Percentiles rank a stretch among this genome's conserved stretches.
phyloP scores from a whole-genome alignment of 2,888 invertebrate genomes.

The Empis stercorea region DNA sequence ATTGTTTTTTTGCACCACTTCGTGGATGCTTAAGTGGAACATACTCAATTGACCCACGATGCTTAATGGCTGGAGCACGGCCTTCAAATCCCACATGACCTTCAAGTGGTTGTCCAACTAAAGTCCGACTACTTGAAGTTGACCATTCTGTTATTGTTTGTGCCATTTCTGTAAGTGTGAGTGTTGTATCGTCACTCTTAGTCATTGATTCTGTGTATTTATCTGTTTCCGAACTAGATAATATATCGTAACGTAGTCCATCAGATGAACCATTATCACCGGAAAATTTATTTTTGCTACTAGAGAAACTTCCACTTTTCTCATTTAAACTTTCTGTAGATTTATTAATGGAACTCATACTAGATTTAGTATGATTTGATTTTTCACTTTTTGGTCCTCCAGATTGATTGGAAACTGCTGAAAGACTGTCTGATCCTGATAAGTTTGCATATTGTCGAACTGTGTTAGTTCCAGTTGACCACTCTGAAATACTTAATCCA shows the following conservation, averaged over 20 bases:
- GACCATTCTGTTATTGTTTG: slow-evolving; percentile 78
- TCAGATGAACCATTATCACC: slow-evolving; percentile 36
- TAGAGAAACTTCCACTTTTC: slow-evolving; percentile 32
- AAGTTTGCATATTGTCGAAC: slow-evolving; percentile 67
- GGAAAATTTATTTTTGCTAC: slow-evolving; percentile 28
- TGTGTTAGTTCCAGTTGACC: slow-evolving; percentile 78
- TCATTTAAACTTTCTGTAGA: slow-evolving; percentile 40
- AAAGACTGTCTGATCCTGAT: slow-evolving; percentile 52
- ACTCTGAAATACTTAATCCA: slow-evolving; percentile 73
- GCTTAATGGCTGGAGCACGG: slow-evolving; percentile 9
- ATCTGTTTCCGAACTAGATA: slow-evolving; percentile 47
- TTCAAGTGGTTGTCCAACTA: slow-evolving; percentile 40
- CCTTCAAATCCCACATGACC: slow-evolving; percentile 12
- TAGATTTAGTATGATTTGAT: slow-evolving; percentile 43
- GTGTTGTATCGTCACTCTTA: slow-evolving; percentile 67
- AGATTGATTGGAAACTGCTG: slow-evolving; percentile 43
- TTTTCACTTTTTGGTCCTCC: slow-evolving; percentile 47
- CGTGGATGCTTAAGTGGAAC: slow-evolving; percentile 31
- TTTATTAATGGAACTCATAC: slow-evolving; percentile 46
- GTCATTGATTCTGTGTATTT: slow-evolving; percentile 52
- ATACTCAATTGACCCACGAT: slow-evolving; percentile 25
- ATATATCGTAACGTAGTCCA: slow-evolving; percentile 43
- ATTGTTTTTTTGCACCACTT: slow-evolving; percentile 20
- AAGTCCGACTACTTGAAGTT: slow-evolving; percentile 63
- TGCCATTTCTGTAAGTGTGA: slow-evolving; percentile 55